phyloP scores from a whole-genome alignment of 2,113 vertebrate genomes.

The Dasyprocta punctata region DNA sequence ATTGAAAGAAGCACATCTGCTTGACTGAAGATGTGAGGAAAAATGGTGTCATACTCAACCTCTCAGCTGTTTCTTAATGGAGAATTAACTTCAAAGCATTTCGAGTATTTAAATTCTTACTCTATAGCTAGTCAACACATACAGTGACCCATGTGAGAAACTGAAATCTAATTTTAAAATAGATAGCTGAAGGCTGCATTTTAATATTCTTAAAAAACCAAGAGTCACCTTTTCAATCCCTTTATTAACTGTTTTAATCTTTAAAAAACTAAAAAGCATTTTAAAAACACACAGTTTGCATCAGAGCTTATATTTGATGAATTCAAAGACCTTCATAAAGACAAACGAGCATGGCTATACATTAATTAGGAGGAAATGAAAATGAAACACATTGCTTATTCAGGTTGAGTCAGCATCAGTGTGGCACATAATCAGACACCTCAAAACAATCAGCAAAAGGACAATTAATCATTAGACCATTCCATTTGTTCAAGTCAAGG shows the following conservation, averaged over 20 bases:
- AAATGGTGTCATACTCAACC: slow-evolving; percentile 51
- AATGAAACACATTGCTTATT: background rate
- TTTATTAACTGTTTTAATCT: slow-evolving; percentile 30
- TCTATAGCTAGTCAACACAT: slow-evolving; percentile 62
- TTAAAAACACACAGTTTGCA: slow-evolving; percentile 34
- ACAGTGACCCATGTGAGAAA: slow-evolving; percentile 59
- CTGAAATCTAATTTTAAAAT: slow-evolving; percentile 78
- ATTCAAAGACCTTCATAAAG: background rate
- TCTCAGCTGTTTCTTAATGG: slow-evolving; percentile 70
- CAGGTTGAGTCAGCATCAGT: slow-evolving; percentile 29
- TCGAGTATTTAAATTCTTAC: slow-evolving; percentile 78
- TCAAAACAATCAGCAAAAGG: slow-evolving; percentile 42
- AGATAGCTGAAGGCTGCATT: slow-evolving; percentile 71
- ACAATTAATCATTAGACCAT: background rate
- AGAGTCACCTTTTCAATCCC: background rate
- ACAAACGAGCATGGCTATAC: background rate
- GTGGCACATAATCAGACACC: background rate
- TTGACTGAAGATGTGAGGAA: slow-evolving; percentile 15
- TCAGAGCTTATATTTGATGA: background rate
- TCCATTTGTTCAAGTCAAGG: background rate
- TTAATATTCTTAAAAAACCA: slow-evolving; percentile 63
- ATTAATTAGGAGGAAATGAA: background rate
- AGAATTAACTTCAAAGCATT: slow-evolving; percentile 73
- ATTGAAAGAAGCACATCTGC: slow-evolving; percentile 33
- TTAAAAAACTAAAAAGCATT: slow-evolving; percentile 18